A percentile compares a stretch with the other conserved stretches of the same genome.
phyloP scores from a whole-genome alignment of 2,888 invertebrate species.

The Listrodromus nycthemerus region DNA sequence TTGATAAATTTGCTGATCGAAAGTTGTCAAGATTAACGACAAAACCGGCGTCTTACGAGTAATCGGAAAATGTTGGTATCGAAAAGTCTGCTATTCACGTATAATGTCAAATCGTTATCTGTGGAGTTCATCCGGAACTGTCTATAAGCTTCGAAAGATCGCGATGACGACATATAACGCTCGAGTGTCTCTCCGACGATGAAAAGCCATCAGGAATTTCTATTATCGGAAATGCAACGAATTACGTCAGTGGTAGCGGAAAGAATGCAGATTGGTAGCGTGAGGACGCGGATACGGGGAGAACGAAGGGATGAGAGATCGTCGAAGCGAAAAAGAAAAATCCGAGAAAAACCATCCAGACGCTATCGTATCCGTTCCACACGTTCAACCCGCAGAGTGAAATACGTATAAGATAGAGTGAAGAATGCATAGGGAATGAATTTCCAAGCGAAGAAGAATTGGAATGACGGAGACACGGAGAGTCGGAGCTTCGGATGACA shows the following conservation, averaged over 20 bases:
- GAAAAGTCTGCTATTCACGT: not conserved
- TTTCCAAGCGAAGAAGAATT: slow-evolving; percentile 63
- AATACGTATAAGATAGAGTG: slow-evolving; percentile 66
- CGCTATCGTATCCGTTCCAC: slow-evolving; percentile 51
- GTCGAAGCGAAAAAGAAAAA: slow-evolving; percentile 47
- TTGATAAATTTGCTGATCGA: not conserved
- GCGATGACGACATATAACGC: slow-evolving; percentile 25
- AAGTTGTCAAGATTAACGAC: not conserved
- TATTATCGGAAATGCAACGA: slow-evolving; percentile 73
- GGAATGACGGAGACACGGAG: slow-evolving; percentile 46
- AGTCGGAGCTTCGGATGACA: slow-evolving; percentile 71
- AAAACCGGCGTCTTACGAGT: no score
- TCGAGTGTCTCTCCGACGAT: slow-evolving; percentile 18
- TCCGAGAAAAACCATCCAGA: slow-evolving; percentile 60
- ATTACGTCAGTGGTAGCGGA: slow-evolving; percentile 71
- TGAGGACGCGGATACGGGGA: slow-evolving; percentile 44
- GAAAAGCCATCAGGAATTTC: slow-evolving; percentile 69
- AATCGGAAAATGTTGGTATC: no score
- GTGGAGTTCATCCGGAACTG: not conserved
- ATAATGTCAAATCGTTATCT: not conserved
- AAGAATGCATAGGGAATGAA: slow-evolving; percentile 64
- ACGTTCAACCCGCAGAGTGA: slow-evolving; percentile 59
- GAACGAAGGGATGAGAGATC: slow-evolving; percentile 30
- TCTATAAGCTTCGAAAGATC: slow-evolving; percentile 20
- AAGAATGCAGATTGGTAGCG: slow-evolving; percentile 73